These are phyloP conservation scores for Galagoides demidoff DNA, from an alignment of 2,797 vertebrate genomes.

Conservation along the genomic window DNA sequence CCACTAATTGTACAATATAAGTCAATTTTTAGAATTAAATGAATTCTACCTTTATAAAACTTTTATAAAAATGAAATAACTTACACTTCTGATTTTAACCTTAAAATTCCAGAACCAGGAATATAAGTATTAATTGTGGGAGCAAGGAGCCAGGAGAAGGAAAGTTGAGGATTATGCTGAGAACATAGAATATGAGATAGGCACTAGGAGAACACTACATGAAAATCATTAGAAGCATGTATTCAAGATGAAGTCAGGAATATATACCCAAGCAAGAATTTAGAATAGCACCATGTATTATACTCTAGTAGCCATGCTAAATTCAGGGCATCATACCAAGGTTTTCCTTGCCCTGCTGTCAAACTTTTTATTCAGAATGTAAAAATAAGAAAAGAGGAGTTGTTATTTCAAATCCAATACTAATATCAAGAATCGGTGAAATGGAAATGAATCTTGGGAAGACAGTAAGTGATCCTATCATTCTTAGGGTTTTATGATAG, in stretches of 20 bases:
- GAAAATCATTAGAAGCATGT: background rate
- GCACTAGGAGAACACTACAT: background rate
- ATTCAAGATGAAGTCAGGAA: background rate
- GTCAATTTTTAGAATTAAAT: background rate
- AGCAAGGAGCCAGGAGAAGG: background rate
- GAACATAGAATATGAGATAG: background rate
- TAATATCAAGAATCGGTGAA: background rate
- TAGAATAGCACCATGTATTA: background rate
- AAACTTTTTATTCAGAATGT: background rate
- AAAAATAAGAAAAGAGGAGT: background rate
- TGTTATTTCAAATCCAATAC: background rate
- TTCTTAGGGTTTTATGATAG: background rate
- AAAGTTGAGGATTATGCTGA: background rate
- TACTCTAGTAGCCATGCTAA: background rate
- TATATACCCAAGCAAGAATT: background rate
- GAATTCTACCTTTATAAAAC: background rate
- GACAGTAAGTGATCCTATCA: background rate
- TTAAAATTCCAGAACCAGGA: background rate
- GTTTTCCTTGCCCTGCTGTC: background rate
- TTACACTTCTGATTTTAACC: background rate
- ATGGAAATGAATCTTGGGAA: background rate
- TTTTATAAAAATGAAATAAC: background rate
- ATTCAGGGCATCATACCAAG: background rate
- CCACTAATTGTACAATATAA: background rate
- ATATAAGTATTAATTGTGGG: background rate